phyloP scores from a whole-genome alignment of 2,113 vertebrate genomes.

The Rhinoptilus africanus region DNA sequence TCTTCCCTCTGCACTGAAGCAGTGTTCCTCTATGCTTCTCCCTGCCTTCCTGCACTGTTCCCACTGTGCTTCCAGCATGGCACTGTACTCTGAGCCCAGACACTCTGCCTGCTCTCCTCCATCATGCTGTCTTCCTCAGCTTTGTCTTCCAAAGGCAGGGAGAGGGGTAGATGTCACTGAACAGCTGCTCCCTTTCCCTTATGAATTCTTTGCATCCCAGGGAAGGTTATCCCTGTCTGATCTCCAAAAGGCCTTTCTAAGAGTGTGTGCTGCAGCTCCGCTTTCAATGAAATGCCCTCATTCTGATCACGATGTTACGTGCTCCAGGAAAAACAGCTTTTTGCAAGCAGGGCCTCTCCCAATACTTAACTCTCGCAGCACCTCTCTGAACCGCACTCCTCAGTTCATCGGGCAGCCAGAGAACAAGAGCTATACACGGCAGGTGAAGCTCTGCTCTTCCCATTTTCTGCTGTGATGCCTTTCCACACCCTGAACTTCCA shows the following conservation, averaged over 20 bases:
- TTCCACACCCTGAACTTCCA: background rate
- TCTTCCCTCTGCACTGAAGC: background rate
- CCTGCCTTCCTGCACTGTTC: background rate
- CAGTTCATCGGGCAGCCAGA: background rate
- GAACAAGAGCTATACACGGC: background rate
- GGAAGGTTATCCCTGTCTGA: background rate
- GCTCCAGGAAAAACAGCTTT: background rate
- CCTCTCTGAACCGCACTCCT: background rate
- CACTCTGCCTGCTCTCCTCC: background rate
- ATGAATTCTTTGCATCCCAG: background rate
- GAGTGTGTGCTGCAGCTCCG: background rate
- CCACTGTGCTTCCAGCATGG: background rate
- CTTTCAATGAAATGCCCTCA: background rate
- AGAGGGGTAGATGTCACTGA: background rate
- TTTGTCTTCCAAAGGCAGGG: background rate
- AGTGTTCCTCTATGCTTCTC: background rate
- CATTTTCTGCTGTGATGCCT: background rate
- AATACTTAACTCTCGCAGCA: accelerated
- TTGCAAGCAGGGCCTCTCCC: background rate
- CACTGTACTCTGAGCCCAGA: background rate
- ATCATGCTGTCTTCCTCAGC: background rate
- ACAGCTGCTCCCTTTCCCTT: background rate
- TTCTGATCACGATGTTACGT: accelerated
- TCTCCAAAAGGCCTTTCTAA: background rate
- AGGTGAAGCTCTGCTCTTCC: background rate